phyloP scores from a whole-genome alignment of 2,888 invertebrate genomes.

The Heliconius ethilla region DNA sequence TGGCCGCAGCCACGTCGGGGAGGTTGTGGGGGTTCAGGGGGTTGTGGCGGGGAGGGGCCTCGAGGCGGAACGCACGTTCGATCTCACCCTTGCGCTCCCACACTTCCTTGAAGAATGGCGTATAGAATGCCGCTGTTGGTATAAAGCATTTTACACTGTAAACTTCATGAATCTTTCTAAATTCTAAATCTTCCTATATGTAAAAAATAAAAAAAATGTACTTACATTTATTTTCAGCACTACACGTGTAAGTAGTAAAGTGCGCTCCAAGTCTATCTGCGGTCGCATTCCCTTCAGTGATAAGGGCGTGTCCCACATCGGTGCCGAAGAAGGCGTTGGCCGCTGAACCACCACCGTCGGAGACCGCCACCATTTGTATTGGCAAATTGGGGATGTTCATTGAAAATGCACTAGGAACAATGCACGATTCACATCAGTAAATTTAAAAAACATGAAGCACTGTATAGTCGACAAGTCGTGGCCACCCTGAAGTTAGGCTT shows the following conservation, averaged over 20 bases:
- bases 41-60: conserved; percentile 77
- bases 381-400: conserved; percentile 96
- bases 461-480: too few species aligned
- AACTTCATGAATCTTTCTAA: too few species aligned
- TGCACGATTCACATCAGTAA: not conserved
- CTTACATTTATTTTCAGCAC: conserved; percentile 93
- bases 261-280: conserved; percentile 94
- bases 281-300: conserved; percentile 95
- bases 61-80: conserved; percentile 95
- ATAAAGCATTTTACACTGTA: not conserved
- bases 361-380: conserved; percentile 96
- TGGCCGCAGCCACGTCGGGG: conserved; percentile 84
- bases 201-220: not conserved
- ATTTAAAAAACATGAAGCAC: not conserved
- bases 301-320: conserved; percentile 93
- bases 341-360: conserved; percentile 89
- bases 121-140: conserved; percentile 92
- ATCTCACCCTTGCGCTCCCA: conserved; percentile 98
- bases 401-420: conserved; percentile 89
- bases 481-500: not conserved
- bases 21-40: conserved; percentile 56
- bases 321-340: conserved; percentile 95
- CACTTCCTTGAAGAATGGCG: conserved; percentile 97
- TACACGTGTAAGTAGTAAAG: conserved; percentile 94
- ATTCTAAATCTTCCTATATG: not conserved